Conservation (phyloP, 2,113 vertebrate species). For the Cololabis saira region DNA sequence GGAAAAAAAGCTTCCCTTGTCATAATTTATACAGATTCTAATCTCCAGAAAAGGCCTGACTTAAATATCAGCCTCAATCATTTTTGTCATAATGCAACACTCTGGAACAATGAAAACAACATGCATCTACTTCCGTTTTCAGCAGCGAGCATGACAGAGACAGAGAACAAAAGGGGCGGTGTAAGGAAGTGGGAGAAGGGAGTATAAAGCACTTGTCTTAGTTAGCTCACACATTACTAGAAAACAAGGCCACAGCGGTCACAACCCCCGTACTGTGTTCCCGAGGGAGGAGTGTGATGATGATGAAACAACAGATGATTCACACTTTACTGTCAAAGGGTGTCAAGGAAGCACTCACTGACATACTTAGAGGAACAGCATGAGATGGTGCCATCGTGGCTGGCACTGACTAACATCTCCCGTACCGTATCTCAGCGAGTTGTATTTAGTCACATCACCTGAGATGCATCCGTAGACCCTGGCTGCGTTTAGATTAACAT, state of each 20-base stretch:
- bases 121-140: neutral
- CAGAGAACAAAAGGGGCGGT: neutral
- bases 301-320: slow-evolving; percentile 74
- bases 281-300: slow-evolving; percentile 58
- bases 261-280: slow-evolving; percentile 49
- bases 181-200: slow-evolving; percentile 19
- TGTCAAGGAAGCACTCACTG: slow-evolving; percentile 59
- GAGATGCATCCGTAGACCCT: neutral
- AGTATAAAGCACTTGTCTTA: slow-evolving; percentile 4
- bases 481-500: neutral
- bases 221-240: slow-evolving; percentile 61
- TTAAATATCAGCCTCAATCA: no score
- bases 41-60: neutral
- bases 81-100: neutral
- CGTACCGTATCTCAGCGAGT: slow-evolving; percentile 17
- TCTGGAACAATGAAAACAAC: neutral
- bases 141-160: slow-evolving; percentile 5
- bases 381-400: slow-evolving; percentile 11
- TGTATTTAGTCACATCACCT: slow-evolving; percentile 35
- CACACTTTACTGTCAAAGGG: slow-evolving; percentile 74
- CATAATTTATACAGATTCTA: neutral
- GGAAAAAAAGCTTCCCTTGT: neutral
- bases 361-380: slow-evolving; percentile 45
- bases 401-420: slow-evolving; percentile 57
- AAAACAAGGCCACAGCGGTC: slow-evolving; percentile 58